Base-by-base conservation (phyloP, 2,888 invertebrate genomes). In the Agrochola litura region DNA sequence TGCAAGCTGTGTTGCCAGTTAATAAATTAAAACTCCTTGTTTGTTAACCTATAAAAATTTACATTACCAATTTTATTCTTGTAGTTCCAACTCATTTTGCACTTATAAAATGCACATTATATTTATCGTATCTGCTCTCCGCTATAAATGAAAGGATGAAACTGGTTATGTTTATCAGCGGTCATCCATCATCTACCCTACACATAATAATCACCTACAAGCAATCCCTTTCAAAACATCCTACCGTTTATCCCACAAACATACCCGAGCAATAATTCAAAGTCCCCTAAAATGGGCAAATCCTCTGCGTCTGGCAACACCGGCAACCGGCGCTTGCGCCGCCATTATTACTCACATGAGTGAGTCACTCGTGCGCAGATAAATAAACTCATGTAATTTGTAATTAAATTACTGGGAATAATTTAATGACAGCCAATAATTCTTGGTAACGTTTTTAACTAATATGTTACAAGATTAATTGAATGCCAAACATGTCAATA, bases 351-450 rank as follows among this genome's bases (percentile, higher is more conserved):
- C 92, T 94, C 94, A 94, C 88, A 88, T 91, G 91, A 85, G 81
- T 95, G 95, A 96, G 89, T 96, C 95, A 96, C 90, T 90, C 91
- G 88, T 90, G 91, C 87, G 87, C 90, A 86, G 89, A 91, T 89
- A 88, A 91, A 90, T 89, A 84, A 86, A 86, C 85, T 77, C 80
- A 70, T 89, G 85, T 92, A 92, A 93, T 93, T 93, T 92, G 92
- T 93, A 93, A 93, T 93, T 91, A 91, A 91, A 92, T 94, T 95
- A 95, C 94, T 90, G 76, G 89, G 94, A 95, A 95, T 87, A 89
- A 85, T 86, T 85, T 81, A 92, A 91, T 93, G 93, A 91, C 92
- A 92, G 90, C 91, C 87, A 89, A 89, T 87, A 86, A 86, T 92
- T 90, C 91, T 87, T 54, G 72, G 89, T 90, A 92, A 80, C 79